Percentiles rank a stretch among this genome's conserved stretches.
phyloP scores from a whole-genome alignment of 1,140 invertebrate species.

The Stenopsyche tienmushanensis region DNA sequence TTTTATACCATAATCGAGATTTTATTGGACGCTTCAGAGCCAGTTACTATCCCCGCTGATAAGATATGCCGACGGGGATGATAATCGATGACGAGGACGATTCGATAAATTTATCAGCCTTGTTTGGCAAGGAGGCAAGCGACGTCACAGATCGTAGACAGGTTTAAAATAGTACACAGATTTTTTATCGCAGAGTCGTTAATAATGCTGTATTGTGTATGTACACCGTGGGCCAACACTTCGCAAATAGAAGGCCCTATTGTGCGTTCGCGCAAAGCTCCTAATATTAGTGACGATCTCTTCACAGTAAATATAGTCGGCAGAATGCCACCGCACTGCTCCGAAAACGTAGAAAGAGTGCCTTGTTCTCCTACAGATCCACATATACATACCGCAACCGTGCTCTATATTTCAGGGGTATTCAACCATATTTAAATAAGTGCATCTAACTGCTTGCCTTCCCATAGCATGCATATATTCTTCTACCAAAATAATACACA shows the following conservation, averaged over 20 bases:
- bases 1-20: too few species aligned
- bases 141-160: not conserved
- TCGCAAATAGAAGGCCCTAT: slow-evolving; percentile 30
- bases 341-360: slow-evolving; percentile 37
- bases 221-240: slow-evolving; percentile 23
- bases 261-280: slow-evolving; percentile 17
- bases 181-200: slow-evolving; percentile 24
- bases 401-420: too few species aligned
- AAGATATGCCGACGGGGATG: not conserved
- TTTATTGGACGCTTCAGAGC: too few species aligned
- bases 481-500: too few species aligned
- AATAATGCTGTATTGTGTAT: slow-evolving; percentile 26
- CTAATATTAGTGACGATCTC: slow-evolving; percentile 32
- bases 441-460: too few species aligned
- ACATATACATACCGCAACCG: slow-evolving; percentile 32
- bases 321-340: slow-evolving; percentile 38
- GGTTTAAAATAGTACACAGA: slow-evolving; percentile 27
- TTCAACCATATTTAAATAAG: too few species aligned
- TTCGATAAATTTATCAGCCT: not conserved
- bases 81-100: not conserved
- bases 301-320: slow-evolving; percentile 36
- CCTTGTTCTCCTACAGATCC: slow-evolving; percentile 31
- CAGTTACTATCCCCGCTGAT: not conserved
- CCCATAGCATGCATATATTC: too few species aligned
- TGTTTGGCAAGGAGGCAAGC: not conserved